A percentile compares a stretch with the other conserved stretches of the same genome.
Conservation (phyloP, 2,113 vertebrate genomes). For the Oryzias curvinotus region DNA sequence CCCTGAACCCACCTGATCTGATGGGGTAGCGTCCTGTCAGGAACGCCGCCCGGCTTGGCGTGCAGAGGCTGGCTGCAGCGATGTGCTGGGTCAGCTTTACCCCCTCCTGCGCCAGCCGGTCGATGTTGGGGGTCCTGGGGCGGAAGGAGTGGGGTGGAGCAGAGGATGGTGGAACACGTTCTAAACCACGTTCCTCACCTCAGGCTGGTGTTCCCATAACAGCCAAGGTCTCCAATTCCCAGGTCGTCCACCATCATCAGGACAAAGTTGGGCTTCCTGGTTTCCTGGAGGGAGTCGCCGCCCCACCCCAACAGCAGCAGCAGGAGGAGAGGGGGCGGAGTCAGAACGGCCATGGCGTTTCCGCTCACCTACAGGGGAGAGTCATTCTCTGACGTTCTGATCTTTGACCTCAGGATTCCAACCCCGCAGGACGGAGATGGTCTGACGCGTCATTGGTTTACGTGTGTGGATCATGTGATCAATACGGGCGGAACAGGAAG, state of each 20-base stretch:
- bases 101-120: constrained; percentile 80
- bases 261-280: constrained; percentile 82
- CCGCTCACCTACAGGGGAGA: constrained; percentile 13
- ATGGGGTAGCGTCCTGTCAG: constrained; percentile 88
- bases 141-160: background rate
- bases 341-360: constrained; percentile 67
- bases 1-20: constrained; percentile 80
- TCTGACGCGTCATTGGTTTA: background rate
- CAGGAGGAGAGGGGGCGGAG: constrained; percentile 35
- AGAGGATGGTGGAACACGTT: background rate
- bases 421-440: no score
- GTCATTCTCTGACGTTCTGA: background rate
- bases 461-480: no score
- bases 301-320: constrained; percentile 25
- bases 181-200: constrained; percentile 67
- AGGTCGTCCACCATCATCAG: constrained; percentile 90
- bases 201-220: constrained; percentile 87
- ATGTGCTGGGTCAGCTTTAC: constrained; percentile 87
- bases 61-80: constrained; percentile 84
- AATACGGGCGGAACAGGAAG: no score
- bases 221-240: constrained; percentile 89
- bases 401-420: background rate
- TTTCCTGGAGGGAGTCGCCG: constrained; percentile 12
- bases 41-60: constrained; percentile 91
- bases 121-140: constrained; percentile 85